A percentile compares a stretch with the other conserved stretches of the same genome.
Conservation (phyloP, 2,888 invertebrate species). For the Eristalis arbustorum region DNA sequence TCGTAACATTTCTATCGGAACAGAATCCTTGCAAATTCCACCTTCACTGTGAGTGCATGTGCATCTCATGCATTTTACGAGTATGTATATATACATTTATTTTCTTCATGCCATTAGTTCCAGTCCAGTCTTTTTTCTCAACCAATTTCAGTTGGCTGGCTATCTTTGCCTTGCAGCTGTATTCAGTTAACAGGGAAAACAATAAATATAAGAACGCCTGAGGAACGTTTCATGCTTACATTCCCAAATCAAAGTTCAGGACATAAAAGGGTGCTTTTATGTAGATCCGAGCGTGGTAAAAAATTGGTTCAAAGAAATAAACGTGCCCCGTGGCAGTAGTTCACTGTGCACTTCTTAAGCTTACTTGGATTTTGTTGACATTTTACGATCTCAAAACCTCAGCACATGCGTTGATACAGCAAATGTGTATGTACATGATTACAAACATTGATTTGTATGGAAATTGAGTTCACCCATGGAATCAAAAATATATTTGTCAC, state of each 20-base stretch:
- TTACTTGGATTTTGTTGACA: neutral
- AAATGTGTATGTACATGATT: neutral
- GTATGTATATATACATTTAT: no score
- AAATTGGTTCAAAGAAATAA: no score
- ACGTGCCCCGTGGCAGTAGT: neutral
- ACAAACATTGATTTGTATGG: neutral
- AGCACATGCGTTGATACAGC: neutral
- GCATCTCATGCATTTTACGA: conserved; percentile 22
- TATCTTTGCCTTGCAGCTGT: neutral
- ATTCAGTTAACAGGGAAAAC: neutral
- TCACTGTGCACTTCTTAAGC: neutral
- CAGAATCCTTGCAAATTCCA: neutral
- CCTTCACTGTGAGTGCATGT: neutral
- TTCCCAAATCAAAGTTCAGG: neutral
- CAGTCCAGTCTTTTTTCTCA: neutral
- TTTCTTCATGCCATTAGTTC: conserved; percentile 17
- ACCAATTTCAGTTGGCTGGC: neutral
- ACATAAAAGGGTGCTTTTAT: neutral
- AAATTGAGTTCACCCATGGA: neutral
- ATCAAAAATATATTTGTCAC: neutral
- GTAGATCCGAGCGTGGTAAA: neutral
- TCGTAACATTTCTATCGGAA: neutral
- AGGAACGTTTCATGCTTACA: conserved; percentile 1
- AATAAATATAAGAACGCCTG: neutral
- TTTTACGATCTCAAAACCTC: neutral